These are phyloP conservation scores for Synaphobranchus kaupii DNA, from an alignment of 2,797 vertebrate genomes.

Conservation along the genomic window DNA sequence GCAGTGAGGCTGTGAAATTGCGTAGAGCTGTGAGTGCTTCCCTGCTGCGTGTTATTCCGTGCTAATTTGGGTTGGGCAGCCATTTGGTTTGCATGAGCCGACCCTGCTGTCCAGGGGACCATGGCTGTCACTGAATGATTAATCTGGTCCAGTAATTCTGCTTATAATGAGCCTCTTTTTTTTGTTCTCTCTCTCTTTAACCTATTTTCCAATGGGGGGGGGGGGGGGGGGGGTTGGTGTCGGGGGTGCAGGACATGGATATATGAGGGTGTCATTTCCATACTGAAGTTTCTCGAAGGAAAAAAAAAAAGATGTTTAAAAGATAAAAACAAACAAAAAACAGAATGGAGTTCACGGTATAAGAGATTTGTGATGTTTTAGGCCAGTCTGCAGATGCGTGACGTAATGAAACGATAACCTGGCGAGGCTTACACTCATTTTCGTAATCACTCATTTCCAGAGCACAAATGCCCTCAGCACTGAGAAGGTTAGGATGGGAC, in stretches of 20 bases:
- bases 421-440: not conserved
- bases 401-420: not conserved
- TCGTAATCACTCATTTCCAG: not conserved
- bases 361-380: not conserved
- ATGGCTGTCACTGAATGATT: conserved; percentile 2
- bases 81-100: not conserved
- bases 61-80: not conserved
- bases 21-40: not conserved
- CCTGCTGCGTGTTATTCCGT: not conserved
- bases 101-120: not conserved
- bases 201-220: conserved; percentile 8
- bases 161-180: not conserved
- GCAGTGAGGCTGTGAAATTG: not conserved
- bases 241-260: not conserved
- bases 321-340: not conserved
- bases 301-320: not conserved
- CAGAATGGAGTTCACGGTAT: not conserved
- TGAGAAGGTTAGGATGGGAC: not conserved
- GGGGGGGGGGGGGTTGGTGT: not conserved
- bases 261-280: not conserved
- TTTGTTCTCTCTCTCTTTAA: not conserved
- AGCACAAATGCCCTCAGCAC: not conserved
- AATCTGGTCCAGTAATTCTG: conserved; percentile 3
- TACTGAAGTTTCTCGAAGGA: not conserved
- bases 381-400: not conserved